A percentile compares a stretch with the other conserved stretches of the same genome.
Evolutionary conservation across 2,113 vertebrate species (phyloP).

Genomic region (Lepus timidus): DNA sequence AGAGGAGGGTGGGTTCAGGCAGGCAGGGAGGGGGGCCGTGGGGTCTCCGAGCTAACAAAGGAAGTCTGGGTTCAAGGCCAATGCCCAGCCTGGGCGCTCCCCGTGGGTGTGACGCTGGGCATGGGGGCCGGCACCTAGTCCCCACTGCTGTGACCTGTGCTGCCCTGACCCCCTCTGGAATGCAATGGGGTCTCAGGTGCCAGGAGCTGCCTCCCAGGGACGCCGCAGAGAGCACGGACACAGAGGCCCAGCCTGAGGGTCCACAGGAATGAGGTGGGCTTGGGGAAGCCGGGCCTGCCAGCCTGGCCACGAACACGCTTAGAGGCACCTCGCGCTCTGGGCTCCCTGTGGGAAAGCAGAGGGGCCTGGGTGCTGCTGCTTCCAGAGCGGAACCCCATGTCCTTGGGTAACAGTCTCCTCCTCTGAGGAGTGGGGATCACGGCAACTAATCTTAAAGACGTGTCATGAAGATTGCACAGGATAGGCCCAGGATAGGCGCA

Average conservation of each 20-base stretch:
- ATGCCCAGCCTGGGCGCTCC: rapidly evolving
- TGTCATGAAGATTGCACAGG: background rate
- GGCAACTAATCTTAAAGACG: background rate
- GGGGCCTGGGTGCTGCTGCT: background rate
- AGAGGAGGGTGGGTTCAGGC: constrained; percentile 42
- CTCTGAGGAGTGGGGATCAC: background rate
- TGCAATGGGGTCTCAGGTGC: background rate
- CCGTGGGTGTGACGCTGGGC: background rate
- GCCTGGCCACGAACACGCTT: too few species aligned
- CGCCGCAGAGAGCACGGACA: background rate
- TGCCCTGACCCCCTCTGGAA: background rate
- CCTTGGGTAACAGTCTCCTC: constrained; percentile 7
- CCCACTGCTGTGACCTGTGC: background rate
- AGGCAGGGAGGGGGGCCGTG: background rate
- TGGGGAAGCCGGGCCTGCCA: background rate
- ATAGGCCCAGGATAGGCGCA: background rate
- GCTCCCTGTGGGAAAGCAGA: too few species aligned
- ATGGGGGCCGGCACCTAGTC: background rate
- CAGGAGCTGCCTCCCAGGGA: background rate
- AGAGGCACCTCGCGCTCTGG: too few species aligned
- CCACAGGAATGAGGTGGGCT: too few species aligned
- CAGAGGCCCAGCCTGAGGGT: background rate
- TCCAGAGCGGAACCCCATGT: background rate
- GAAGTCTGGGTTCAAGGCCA: constrained; percentile 25
- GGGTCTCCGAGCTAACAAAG: constrained; percentile 53